These are phyloP conservation scores for Rhagoletis zephyria DNA, from an alignment of 1,140 invertebrate species.

Conservation along the genomic window DNA sequence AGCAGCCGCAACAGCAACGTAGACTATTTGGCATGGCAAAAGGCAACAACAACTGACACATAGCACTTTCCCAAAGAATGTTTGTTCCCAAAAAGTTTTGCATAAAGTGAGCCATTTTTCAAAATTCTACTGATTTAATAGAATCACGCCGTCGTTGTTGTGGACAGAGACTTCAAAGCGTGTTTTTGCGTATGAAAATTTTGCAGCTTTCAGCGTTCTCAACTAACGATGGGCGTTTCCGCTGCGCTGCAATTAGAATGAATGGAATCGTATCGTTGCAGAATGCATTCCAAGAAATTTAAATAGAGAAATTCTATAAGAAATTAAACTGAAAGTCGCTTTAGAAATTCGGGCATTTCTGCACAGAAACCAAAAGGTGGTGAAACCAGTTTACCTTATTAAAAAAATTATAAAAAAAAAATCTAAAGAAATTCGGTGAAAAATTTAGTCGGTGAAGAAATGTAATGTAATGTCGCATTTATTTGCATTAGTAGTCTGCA, in stretches of 20 bases:
- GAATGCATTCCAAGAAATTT: not conserved
- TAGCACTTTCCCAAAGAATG: not conserved
- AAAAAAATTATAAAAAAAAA: no score
- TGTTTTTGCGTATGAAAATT: no score
- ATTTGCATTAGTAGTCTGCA: no score
- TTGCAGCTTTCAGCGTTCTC: not conserved
- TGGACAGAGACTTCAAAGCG: not conserved
- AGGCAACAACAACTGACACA: not conserved
- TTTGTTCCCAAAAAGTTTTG: not conserved
- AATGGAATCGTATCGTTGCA: not conserved
- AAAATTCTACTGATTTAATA: not conserved
- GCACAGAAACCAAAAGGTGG: no score
- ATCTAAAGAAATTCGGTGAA: no score
- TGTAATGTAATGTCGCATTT: no score
- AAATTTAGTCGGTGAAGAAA: no score
- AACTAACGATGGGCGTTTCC: slow-evolving; percentile 20
- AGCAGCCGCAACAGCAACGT: slow-evolving; percentile 7
- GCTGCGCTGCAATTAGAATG: not conserved
- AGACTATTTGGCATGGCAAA: not conserved
- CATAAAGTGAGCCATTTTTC: slow-evolving; percentile 23
- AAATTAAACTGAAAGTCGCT: no score
- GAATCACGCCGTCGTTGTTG: not conserved
- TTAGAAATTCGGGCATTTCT: no score
- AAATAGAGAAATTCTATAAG: not conserved
- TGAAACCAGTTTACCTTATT: no score